phyloP scores from a whole-genome alignment of 2,113 vertebrate species.

The Callithrix jacchus region DNA sequence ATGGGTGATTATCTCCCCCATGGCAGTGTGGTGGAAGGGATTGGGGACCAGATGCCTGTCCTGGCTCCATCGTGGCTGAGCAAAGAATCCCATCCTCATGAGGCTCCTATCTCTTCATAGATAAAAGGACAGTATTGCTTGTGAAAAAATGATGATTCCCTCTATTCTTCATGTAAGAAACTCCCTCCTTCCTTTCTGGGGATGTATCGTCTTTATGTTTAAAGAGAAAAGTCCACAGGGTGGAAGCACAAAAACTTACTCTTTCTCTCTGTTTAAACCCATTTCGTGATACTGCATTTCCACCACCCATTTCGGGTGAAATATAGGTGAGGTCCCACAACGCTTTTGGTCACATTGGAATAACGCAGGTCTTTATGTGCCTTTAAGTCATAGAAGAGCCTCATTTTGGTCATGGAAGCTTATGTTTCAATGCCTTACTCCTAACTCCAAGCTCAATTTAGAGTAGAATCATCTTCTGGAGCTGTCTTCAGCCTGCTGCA shows the following conservation, averaged over 20 bases:
- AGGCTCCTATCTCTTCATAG: not conserved
- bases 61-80: accelerated
- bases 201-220: not conserved
- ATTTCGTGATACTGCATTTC: no score
- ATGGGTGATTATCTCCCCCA: accelerated
- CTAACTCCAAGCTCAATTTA: not conserved
- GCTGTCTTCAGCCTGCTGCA: no score
- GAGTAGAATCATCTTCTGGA: not conserved
- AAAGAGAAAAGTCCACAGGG: not conserved
- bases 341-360: not conserved
- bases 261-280: not conserved
- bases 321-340: no score
- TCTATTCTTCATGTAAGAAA: not conserved
- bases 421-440: not conserved
- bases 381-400: not conserved
- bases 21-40: no score
- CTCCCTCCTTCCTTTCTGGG: not conserved
- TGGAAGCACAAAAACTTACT: no score
- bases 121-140: accelerated
- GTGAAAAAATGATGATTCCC: accelerated
- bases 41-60: not conserved
- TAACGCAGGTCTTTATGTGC: not conserved
- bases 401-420: not conserved
- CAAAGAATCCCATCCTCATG: accelerated
- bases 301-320: no score